Percentiles rank a stretch among this genome's conserved stretches.
phyloP scores from a whole-genome alignment of 2,888 invertebrate species.

The Lithosia quadra region DNA sequence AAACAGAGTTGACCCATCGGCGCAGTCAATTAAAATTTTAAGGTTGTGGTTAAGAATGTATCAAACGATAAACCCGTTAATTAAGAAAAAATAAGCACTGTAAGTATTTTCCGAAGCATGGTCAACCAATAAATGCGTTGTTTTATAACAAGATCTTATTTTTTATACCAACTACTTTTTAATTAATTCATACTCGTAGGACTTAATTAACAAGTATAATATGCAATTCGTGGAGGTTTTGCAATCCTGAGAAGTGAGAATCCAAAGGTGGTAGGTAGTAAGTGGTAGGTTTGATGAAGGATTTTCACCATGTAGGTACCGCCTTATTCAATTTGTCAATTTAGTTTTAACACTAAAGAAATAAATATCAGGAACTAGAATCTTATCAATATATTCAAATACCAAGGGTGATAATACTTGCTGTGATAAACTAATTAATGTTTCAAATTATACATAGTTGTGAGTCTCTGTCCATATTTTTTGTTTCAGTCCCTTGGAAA shows the following conservation, averaged over 20 bases:
- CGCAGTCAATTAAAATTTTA: too few species aligned
- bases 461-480: conserved; percentile 23
- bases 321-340: background rate
- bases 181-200: too few species aligned
- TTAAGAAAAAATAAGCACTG: background rate
- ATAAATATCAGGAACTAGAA: background rate
- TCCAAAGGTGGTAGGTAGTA: too few species aligned
- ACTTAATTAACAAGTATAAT: too few species aligned
- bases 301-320: background rate
- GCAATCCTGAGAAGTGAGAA: background rate
- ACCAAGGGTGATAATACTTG: background rate
- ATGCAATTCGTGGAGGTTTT: background rate
- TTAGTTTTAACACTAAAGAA: background rate
- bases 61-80: background rate
- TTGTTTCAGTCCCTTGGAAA: conserved; percentile 94
- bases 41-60: background rate
- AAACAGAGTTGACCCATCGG: background rate
- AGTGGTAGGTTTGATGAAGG: background rate
- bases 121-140: background rate
- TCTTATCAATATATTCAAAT: background rate
- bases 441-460: background rate
- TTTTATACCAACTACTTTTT: too few species aligned
- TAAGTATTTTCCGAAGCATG: conserved; percentile 2
- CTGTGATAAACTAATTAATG: too few species aligned
- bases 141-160: background rate